Evolutionary conservation across 2,113 vertebrate species (phyloP), one percentile per base, ranked within the genome.

Genomic region (Brachypodius melanocephalos): DNA sequence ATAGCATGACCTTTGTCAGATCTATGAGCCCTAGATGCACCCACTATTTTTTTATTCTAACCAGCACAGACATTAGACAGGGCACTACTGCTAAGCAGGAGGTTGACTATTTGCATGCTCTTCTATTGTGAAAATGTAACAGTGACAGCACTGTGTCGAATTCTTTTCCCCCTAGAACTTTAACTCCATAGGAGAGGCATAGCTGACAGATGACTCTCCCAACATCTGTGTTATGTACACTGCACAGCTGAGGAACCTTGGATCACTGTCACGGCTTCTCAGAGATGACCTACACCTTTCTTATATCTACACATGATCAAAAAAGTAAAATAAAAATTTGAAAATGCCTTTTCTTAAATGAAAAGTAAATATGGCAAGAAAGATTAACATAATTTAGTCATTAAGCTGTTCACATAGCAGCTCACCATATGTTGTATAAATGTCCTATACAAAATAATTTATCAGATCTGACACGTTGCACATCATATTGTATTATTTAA

Each of bases 131-230:
- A 98, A 98, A 98, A 98, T 98, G 98, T 98, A 98, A 99, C 98
- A 99, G 98, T 99, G 99, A 99, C 99, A 99, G 99, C 98, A 99
- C 99, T 98, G 99, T 99, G 99, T 99, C 99, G 98, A 99, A 99
- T 99, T 98, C 98, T 98, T 98, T 98, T 98, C 99, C 99, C 99
- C 97, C 98, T 98, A 99, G 98, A 99, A 98, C 98, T 98, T 97
- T 97, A 98, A 98, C 99, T 98, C 98, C 97, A 98, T 98, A 98
- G 98, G 99, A 99, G 98, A 99, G 98, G 98, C 98, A 98, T 98
- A 98, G 99, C 98, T 99, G 99, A 99, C 99, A 99, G 99, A 99
- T 99, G 99, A 99, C 99, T 99, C 99, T 98, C 97, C 98, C 99
- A 99, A 99, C 99, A 99, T 99, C 99, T 99, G 99, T 99, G 99